phyloP scores from a whole-genome alignment of 1,140 invertebrate genomes.

The Bathynomus jamesi region DNA sequence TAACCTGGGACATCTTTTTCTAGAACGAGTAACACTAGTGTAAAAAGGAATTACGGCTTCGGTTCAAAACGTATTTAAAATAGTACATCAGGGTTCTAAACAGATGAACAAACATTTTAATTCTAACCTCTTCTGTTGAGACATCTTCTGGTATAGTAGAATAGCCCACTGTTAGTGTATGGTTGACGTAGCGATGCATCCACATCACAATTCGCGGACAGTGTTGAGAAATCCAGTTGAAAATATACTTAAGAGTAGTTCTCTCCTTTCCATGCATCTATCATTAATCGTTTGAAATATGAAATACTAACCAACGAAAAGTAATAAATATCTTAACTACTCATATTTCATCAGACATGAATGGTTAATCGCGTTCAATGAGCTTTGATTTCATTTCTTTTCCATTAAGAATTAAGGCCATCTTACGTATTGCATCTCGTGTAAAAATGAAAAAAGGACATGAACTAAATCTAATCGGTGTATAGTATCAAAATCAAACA shows the following conservation, averaged over 20 bases:
- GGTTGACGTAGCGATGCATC: neutral
- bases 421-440: no score
- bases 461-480: no score
- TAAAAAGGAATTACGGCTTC: no score
- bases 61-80: no score
- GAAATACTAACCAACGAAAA: neutral
- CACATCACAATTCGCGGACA: neutral
- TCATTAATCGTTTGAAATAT: neutral
- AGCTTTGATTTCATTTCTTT: no score
- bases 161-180: neutral
- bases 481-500: no score
- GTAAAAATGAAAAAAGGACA: neutral
- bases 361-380: no score
- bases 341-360: no score
- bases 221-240: neutral
- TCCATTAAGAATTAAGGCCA: no score
- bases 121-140: neutral
- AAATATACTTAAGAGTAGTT: neutral
- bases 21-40: no score
- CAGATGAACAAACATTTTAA: neutral
- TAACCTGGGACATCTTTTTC: no score
- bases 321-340: neutral
- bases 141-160: neutral
- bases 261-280: neutral
- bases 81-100: no score